Evolutionary conservation across 2,888 invertebrate genomes (phyloP), one percentile per base, ranked within the genome.

Genomic region (Agelastica alni): DNA sequence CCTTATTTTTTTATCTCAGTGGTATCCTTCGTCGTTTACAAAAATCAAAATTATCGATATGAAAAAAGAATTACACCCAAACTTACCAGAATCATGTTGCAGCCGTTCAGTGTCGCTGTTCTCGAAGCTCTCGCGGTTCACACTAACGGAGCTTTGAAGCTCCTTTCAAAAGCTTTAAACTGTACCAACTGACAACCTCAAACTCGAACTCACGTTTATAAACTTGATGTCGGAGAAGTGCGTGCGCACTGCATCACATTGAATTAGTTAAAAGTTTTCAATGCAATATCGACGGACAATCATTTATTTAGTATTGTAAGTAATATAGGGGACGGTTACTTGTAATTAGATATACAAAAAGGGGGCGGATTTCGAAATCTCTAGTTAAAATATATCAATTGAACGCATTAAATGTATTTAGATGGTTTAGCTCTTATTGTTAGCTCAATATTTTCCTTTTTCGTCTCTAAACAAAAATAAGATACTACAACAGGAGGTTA

Each of bases 241-340:
- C 48, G 48, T 61, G 64, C 65, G 64, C 64, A 61, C 7, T 31
- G 44, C 51, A 44, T 44, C 34, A 31, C 54, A 39, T 46, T 41
- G 48, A 55, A 54, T 62, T 57, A 60, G 52, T 32, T 32, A 56
- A 58, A 54, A 53, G 51, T 53, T 43, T 28, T 48, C 58, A 30
- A 45, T 53, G 51, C 60, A 56, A 53, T 58, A 53, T 44, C 31
- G 46, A 26, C 20, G 37, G 53, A 53, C 22, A 28, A 58, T 58
- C 39, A 60, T 58, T 60, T 57, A 57, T 59, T 59, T 54, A 59
- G 37, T n/a, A n/a, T 48, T 54, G 56, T 54, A 59, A 59, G 49
- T 59, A 52, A 59, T 51, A 59, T 34, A 34, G 51, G 54, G 55
- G 53, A 47, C 13, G 49, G 7, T 41, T 16, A 14, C 7, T 20